Conservation (phyloP, 1,140 invertebrate genomes). For the Apis laboriosa region DNA sequence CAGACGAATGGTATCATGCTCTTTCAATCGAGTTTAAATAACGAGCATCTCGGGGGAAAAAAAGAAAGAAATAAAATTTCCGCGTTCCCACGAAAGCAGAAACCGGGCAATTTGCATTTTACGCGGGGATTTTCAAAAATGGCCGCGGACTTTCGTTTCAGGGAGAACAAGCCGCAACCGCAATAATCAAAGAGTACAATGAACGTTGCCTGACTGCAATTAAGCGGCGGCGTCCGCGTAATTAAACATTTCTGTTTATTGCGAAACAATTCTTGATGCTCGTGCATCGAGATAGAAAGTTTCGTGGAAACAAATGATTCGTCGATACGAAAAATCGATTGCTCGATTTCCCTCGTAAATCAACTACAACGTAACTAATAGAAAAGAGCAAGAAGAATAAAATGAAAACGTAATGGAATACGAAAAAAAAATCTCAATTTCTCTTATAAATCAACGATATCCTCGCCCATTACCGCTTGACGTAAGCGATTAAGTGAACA, state of each 20-base stretch:
- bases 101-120: background rate
- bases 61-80: background rate
- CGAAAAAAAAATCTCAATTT: too few species aligned
- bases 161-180: conserved; percentile 19
- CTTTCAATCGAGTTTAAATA: background rate
- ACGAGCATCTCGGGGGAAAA: background rate
- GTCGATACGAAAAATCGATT: background rate
- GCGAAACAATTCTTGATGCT: conserved; percentile 10
- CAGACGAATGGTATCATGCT: background rate
- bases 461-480: too few species aligned
- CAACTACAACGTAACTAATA: too few species aligned
- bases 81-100: background rate
- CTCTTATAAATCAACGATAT: too few species aligned
- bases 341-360: background rate
- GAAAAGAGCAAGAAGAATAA: too few species aligned
- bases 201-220: conserved; percentile 25
- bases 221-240: conserved; percentile 39
- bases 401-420: background rate
- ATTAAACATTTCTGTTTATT: conserved; percentile 37
- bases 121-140: background rate
- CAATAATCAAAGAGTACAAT: conserved; percentile 50
- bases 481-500: too few species aligned
- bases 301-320: background rate
- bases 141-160: conserved; percentile 16
- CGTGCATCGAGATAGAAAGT: conserved; percentile 5